Base-by-base conservation (phyloP, 2,797 vertebrate species). In the Sebastes goodei region DNA sequence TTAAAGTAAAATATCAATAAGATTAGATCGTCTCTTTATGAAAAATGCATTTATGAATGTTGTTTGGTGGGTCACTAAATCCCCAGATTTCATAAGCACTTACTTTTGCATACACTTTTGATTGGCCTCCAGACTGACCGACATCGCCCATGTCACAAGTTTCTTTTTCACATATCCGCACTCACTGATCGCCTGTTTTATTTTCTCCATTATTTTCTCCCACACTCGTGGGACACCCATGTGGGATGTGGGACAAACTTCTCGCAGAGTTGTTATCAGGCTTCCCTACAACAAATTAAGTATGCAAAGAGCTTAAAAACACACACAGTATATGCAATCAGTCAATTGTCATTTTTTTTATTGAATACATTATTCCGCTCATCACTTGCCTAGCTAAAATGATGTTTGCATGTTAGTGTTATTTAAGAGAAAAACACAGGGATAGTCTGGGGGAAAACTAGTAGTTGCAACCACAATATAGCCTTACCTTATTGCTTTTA, bases 171-270 rank as follows among this genome's bases (percentile, higher is more conserved):
- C 6, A 80, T 96, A 96, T 65, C 97, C 95, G 49, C 95, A 95
- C 85, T 94, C 96, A 64, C 96, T 92, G 0, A 92, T 93, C 46
- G 63, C 94, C 61, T 96, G 95, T 88, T 97, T 97, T 82, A 97
- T 95, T 61, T 94, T 95, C 88, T 97, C 97, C 97, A 97, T 97
- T 35, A 97, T 97, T 91, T 98, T 97, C 93, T 98, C 97, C 97
- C 97, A 98, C 4, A 98, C 96, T 7, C 97, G 93, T 0, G 97
- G 97, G 59, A 98, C 97, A 15, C 97, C 97, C 96, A 98, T 95
- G 85, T 96, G 97, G 56, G 96, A 94, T 0, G 97, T 96, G 63
- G 97, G 97, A 74, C 90, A 92, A 35, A 94, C 96, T 81, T 98
- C 97, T 80, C 85, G 95, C 7, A 98, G 84, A 0, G 96, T 96